Conservation (phyloP, 2,113 vertebrate species). For the Mola mola region DNA sequence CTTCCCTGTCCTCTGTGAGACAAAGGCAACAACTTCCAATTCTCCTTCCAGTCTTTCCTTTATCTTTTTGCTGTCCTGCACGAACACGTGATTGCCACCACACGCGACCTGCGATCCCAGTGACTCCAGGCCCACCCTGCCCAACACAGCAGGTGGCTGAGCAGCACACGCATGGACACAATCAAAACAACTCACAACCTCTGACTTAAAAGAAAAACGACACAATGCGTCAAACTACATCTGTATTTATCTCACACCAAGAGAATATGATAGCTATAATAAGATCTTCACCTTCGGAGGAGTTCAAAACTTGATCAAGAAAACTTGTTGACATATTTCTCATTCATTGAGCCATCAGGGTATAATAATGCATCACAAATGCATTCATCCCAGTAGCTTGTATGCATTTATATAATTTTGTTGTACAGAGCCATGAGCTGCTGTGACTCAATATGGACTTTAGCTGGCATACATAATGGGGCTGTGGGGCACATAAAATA, state of each 20-base stretch:
- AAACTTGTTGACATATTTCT: constrained; percentile 33
- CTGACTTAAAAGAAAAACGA: too few relatives aligned
- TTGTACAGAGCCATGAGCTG: constrained; percentile 51
- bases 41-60: constrained; percentile 26
- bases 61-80: constrained; percentile 3
- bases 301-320: constrained; percentile 49
- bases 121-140: constrained; percentile 48
- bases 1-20: constrained; percentile 24
- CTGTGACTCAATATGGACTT: constrained; percentile 59
- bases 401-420: constrained; percentile 67
- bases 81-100: neutral
- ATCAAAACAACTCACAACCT: neutral
- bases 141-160: constrained; percentile 68
- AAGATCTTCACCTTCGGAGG: constrained; percentile 14
- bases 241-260: too few relatives aligned
- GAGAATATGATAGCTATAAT: too few relatives aligned
- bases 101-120: constrained; percentile 20
- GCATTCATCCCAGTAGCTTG: constrained; percentile 59
- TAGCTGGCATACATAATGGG: constrained; percentile 64
- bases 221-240: too few relatives aligned
- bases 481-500: constrained; percentile 46
- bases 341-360: constrained; percentile 34
- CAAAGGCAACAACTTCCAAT: constrained; percentile 39
- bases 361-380: constrained; percentile 52
- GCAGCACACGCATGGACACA: constrained; percentile 31